Base-by-base conservation (phyloP, 2,888 invertebrate genomes). In the Drosophila colorata region DNA sequence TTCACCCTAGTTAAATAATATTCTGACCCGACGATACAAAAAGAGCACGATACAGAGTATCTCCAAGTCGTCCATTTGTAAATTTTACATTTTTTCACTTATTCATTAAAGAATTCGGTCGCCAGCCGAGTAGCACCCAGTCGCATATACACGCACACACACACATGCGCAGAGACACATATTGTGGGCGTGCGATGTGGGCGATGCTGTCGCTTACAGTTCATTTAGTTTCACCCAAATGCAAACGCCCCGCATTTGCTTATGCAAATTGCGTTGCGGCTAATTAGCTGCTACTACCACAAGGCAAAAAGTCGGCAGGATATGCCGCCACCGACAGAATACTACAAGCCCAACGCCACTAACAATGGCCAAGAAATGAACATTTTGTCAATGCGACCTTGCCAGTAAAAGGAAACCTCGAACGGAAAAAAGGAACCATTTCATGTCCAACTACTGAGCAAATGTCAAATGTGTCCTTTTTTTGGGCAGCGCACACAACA, bases 51-150 rank as follows among this genome's bases (percentile, higher is more conserved):
- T 46, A 31, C 31, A 67, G 72, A 11, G 76, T 51, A 67, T 56
- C n/a, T 13, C 0, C 7, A 2, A 14, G 40, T 55, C 47, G 28
- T 7, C 1, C 6, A 8, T 8, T 6, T 11, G 2, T 11, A 6
- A 20, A 13, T 41, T 13, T 46, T 14, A 6, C 8, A n/a, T 16
- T 74, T 35, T 31, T 23, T 55, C n/a, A 58, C 43, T 48, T 48
- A 51, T 61, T 84, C 81, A 84, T 80, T 75, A 80, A 84, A 74
- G 63, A 84, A 80, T 80, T 78, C 66, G 43, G 38, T 53, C 33
- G 55, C 46, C 47, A 37, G 28, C n/a, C 74, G 58, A 52, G 40
- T 64, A 59, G 53, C 55, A 74, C 69, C 55, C 55, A 35, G 38
- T 44, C 47, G 18, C 52, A 48, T n/a, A 40, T 52, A 51, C 64